Percentiles rank a stretch among this genome's conserved stretches.
Conservation (phyloP, 2,888 invertebrate genomes). For the Philhelius pedissequus region DNA sequence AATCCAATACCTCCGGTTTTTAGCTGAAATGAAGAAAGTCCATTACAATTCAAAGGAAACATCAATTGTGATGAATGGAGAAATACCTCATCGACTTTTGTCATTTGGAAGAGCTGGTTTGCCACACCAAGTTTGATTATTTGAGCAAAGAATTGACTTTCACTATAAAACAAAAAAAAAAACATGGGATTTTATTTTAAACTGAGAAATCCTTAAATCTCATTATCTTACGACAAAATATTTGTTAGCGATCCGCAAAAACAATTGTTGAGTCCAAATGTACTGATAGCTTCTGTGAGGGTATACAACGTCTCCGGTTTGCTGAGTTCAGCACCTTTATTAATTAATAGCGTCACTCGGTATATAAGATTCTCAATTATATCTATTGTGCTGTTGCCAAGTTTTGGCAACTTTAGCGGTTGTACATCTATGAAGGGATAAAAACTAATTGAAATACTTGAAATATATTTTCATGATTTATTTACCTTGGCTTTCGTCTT, state of each 20-base stretch:
- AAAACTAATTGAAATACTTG: not conserved
- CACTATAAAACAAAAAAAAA: conserved; percentile 70
- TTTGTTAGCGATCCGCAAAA: conserved; percentile 76
- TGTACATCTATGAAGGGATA: conserved; percentile 70
- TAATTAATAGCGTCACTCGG: conserved; percentile 75
- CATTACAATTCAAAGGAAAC: not conserved
- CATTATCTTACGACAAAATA: conserved; percentile 75
- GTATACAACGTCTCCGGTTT: conserved; percentile 76
- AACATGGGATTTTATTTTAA: not conserved
- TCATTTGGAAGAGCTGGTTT: conserved; percentile 75
- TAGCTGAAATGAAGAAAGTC: conserved; percentile 70
- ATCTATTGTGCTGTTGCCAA: conserved; percentile 73
- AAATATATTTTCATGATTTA: not conserved
- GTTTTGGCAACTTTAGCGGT: conserved; percentile 70
- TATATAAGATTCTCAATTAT: conserved; percentile 77
- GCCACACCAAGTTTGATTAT: conserved; percentile 77
- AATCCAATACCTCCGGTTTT: conserved; percentile 74
- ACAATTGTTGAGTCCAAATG: conserved; percentile 75
- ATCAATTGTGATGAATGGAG: not conserved
- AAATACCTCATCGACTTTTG: conserved; percentile 75
- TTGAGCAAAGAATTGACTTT: conserved; percentile 77
- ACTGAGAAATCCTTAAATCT: not conserved
- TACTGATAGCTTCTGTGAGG: conserved; percentile 75
- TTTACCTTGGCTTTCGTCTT: conserved; percentile 73
- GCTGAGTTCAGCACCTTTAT: conserved; percentile 75